phyloP scores from a whole-genome alignment of 2,113 vertebrate species.

The Gobius niger region DNA sequence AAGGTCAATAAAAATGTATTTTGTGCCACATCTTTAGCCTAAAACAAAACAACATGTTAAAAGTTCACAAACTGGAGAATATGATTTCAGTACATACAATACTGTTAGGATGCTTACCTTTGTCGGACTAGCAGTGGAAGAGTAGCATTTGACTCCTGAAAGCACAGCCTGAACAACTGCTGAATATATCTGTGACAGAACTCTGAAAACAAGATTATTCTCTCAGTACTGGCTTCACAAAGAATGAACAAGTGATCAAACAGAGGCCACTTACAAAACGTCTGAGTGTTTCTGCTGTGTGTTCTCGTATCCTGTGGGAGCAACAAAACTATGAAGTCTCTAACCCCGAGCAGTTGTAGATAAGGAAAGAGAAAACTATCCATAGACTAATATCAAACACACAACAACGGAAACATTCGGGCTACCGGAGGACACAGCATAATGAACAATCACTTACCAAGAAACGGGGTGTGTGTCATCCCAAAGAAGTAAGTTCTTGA shows the following conservation, averaged over 20 bases:
- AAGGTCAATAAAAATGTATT: slow-evolving; percentile 78
- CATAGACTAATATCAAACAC: neutral
- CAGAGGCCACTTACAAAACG: slow-evolving; percentile 82
- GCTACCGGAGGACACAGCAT: neutral
- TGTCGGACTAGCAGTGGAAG: slow-evolving; percentile 80
- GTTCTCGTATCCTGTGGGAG: slow-evolving; percentile 76
- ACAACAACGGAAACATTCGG: neutral
- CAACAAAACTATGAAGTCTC: slow-evolving; percentile 16
- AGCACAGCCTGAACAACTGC: slow-evolving; percentile 89
- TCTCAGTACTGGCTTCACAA: slow-evolving; percentile 1
- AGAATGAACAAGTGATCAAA: neutral
- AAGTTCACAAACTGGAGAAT: neutral
- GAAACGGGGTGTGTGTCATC: slow-evolving; percentile 85
- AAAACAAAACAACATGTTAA: slow-evolving; percentile 30
- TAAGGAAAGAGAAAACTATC: neutral
- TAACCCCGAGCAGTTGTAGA: neutral
- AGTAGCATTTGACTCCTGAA: slow-evolving; percentile 89
- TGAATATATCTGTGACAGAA: slow-evolving; percentile 90
- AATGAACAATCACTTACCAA: slow-evolving; percentile 78
- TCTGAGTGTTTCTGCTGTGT: slow-evolving; percentile 78
- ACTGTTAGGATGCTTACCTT: slow-evolving; percentile 77
- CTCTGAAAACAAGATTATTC: slow-evolving; percentile 48
- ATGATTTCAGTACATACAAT: neutral
- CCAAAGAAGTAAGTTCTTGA: slow-evolving; percentile 96
- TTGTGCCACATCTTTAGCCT: slow-evolving; percentile 90